phyloP scores from a whole-genome alignment of 1,140 invertebrate species.

The Sycophila sp. region DNA sequence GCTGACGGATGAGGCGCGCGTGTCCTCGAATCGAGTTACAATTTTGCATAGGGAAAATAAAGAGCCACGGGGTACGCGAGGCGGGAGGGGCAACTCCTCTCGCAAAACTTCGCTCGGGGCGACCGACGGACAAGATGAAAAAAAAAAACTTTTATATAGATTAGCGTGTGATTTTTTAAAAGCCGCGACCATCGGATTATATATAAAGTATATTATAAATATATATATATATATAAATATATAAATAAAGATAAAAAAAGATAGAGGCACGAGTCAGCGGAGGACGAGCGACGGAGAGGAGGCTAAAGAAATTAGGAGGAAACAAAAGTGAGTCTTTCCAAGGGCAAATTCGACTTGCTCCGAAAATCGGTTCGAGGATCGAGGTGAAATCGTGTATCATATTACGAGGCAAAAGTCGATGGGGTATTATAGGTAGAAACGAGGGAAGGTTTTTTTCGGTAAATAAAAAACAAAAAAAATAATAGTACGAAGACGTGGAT shows the following conservation, averaged over 20 bases:
- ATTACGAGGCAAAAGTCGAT: conserved; percentile 12
- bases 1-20: neutral
- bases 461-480: neutral
- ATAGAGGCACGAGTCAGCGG: neutral
- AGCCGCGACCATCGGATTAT: conserved; percentile 16
- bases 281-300: neutral
- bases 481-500: neutral
- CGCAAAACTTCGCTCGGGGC: neutral
- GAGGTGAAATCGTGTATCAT: conserved; percentile 11
- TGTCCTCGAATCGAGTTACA: neutral
- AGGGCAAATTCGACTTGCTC: conserved; percentile 21
- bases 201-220: neutral
- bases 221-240: conserved; percentile 11
- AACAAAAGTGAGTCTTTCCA: conserved; percentile 25
- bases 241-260: conserved; percentile 6
- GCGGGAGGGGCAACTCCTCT: neutral
- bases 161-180: conserved; percentile 39
- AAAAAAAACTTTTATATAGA: conserved; percentile 36
- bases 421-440: neutral
- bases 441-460: conserved; percentile 4
- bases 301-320: conserved; percentile 2
- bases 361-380: neutral
- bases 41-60: neutral
- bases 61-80: neutral
- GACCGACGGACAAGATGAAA: conserved; percentile 1